These are phyloP conservation scores for Drosophila cracens DNA, from an alignment of 2,888 invertebrate species.

Conservation along the genomic window DNA sequence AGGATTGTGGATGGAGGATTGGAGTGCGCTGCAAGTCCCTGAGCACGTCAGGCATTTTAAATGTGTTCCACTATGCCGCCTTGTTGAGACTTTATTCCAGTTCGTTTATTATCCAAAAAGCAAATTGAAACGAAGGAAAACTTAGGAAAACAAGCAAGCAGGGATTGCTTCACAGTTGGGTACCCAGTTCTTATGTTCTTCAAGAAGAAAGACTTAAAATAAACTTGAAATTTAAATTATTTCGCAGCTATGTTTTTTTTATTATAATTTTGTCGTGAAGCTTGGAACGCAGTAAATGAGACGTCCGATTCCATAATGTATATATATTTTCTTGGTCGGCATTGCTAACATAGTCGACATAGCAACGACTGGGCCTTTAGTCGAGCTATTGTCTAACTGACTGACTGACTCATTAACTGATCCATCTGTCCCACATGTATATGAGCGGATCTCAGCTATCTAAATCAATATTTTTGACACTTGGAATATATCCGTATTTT, in stretches of 20 bases:
- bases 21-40: conserved; percentile 7
- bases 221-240: background rate
- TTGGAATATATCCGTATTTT: background rate
- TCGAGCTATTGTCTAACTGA: background rate
- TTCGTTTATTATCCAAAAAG: conserved; percentile 56
- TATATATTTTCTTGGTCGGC: background rate
- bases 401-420: background rate
- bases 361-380: background rate
- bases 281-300: background rate
- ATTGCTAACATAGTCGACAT: background rate
- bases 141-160: conserved; percentile 7
- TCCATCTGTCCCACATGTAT: background rate
- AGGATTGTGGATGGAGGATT: background rate
- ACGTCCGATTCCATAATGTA: background rate
- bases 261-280: background rate
- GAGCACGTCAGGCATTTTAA: conserved; percentile 62
- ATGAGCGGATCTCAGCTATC: background rate
- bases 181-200: background rate
- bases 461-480: background rate
- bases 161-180: background rate
- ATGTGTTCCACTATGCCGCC: conserved; percentile 51
- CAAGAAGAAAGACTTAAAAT: background rate
- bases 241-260: background rate
- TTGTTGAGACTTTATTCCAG: conserved; percentile 54
- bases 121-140: conserved; percentile 21